phyloP scores from a whole-genome alignment of 2,113 vertebrate species.

The Alectura lathami region DNA sequence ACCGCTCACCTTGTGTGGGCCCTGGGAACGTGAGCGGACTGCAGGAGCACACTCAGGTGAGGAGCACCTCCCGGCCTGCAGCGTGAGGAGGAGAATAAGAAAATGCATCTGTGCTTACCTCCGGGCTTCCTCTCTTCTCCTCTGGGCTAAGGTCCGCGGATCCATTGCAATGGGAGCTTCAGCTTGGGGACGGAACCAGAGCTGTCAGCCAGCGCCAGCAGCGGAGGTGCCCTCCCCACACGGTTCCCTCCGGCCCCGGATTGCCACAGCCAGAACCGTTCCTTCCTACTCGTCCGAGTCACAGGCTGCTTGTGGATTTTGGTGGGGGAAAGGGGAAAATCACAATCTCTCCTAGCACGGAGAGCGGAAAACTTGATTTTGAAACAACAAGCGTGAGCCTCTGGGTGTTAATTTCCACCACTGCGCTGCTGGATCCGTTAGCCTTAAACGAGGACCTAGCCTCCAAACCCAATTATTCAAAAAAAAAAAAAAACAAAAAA shows the following conservation, averaged over 20 bases:
- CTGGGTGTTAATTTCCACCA: background rate
- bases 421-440: background rate
- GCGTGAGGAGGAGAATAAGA: conserved; percentile 30
- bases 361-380: conserved; percentile 11
- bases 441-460: background rate
- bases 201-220: conserved; percentile 37
- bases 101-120: conserved; percentile 58
- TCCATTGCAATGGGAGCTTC: conserved; percentile 57
- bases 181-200: conserved; percentile 54
- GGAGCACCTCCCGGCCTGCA: conserved; percentile 54
- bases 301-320: conserved; percentile 1
- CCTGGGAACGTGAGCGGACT: conserved; percentile 6
- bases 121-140: conserved; percentile 53
- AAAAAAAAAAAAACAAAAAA: background rate
- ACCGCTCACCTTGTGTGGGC: conserved; percentile 24
- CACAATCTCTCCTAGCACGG: background rate
- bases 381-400: background rate
- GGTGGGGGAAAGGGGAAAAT: conserved; percentile 51
- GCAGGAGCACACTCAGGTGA: conserved; percentile 44
- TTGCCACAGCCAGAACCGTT: conserved; percentile 26
- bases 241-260: conserved; percentile 15
- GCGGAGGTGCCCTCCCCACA: conserved; percentile 29
- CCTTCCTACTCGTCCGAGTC: conserved; percentile 40
- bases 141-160: conserved; percentile 57
- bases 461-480: background rate